A percentile compares a stretch with the other conserved stretches of the same genome.
These are phyloP conservation scores for Intellagama lesueurii DNA, from an alignment of 2,797 vertebrate species.

Conservation along the genomic window DNA sequence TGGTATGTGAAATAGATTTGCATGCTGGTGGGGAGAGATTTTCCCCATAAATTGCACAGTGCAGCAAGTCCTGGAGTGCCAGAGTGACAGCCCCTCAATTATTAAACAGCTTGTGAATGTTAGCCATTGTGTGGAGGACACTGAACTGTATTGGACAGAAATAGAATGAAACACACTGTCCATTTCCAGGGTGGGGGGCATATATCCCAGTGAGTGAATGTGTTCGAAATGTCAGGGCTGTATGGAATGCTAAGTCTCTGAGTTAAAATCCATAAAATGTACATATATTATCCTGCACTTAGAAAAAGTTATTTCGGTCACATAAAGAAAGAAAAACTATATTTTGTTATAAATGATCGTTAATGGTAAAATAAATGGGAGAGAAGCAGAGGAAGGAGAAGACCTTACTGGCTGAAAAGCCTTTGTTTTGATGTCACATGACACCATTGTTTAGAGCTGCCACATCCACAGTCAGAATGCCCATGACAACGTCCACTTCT, in stretches of 20 bases:
- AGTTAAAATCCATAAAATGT: neutral
- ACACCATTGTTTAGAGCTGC: too few species aligned
- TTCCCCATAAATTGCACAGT: constrained; percentile 33
- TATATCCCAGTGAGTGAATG: neutral
- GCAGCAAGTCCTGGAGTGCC: constrained; percentile 12
- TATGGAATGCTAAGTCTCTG: neutral
- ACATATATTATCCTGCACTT: too few species aligned
- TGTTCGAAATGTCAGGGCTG: neutral
- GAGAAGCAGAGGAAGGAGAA: too few species aligned
- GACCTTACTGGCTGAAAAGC: too few species aligned
- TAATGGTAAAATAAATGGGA: too few species aligned
- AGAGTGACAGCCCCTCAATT: constrained; percentile 23
- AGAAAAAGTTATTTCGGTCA: too few species aligned
- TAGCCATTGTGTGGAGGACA: constrained; percentile 5
- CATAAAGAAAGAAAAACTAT: too few species aligned
- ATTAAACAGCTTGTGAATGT: constrained; percentile 21
- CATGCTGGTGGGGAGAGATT: constrained; percentile 20
- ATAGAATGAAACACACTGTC: constrained; percentile 32
- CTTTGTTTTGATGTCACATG: too few species aligned
- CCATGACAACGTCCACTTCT: too few species aligned
- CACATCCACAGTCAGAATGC: too few species aligned
- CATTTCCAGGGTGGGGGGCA: neutral
- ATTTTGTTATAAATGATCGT: too few species aligned
- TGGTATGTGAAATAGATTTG: constrained; percentile 30
- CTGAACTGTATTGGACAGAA: constrained; percentile 1